Evolutionary conservation across 2,113 vertebrate genomes (phyloP), one percentile per base, ranked within the genome.

Genomic region (Butastur rufipennis): DNA sequence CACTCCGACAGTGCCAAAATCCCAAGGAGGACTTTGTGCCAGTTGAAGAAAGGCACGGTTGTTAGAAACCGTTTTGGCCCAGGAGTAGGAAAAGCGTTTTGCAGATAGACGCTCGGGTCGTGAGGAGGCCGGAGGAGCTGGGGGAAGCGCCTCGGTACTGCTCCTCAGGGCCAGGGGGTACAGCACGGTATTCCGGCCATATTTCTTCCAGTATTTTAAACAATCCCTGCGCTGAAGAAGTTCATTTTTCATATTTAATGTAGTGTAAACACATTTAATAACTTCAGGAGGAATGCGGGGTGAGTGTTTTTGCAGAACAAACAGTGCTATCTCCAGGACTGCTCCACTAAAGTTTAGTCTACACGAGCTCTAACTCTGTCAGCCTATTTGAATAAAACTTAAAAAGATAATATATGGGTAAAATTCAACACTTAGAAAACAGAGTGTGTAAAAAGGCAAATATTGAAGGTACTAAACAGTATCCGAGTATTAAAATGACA

Each of bases 211-310:
- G 52, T 71, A 61, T 96, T 96, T 93, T 90, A 96, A 96, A 95
- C 87, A 96, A 90, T 63, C 78, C 74, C 52, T 34, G 68, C 2
- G 7, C 89, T 19, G 67, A 95, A 94, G 58, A 96, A 83, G 93
- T 86, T 94, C 7, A 90, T 97, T 97, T 97, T 95, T 97, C 96
- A 93, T 97, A 97, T 96, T 97, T 96, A 97, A 97, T 96, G 93
- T 93, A 91, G 78, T 95, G 84, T 94, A 96, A 97, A 97, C 93
- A 96, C 87, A 97, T 96, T 74, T 94, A 96, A 93, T 96, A 95
- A 96, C 96, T 96, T 67, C 26, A 52, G 45, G 58, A 95, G 89
- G 93, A 97, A 97, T 91, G 95, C 0, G 5, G 95, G 74, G 78
- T 58, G 94, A 94, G 73, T 63, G 94, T 95, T 96, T 93, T 88